Percentiles rank a stretch among this genome's conserved stretches.
Evolutionary conservation across 1,140 invertebrate species (phyloP).

Genomic region (Ganaspis sp.): DNA sequence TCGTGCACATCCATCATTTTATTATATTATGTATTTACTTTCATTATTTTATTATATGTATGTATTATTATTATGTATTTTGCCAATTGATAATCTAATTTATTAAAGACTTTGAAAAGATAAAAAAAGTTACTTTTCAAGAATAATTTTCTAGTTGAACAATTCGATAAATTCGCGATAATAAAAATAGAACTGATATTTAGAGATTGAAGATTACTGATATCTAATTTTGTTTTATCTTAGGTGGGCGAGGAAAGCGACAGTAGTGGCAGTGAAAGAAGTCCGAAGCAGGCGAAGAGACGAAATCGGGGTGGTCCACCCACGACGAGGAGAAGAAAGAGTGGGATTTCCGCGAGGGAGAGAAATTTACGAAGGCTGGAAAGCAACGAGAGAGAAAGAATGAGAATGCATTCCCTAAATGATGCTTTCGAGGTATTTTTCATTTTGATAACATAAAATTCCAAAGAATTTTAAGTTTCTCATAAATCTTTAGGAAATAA

Average conservation of each 20-base stretch:
- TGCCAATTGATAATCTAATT: too few relatives aligned
- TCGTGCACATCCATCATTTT: too few relatives aligned
- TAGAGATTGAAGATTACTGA: not conserved
- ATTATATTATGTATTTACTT: too few relatives aligned
- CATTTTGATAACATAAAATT: not conserved
- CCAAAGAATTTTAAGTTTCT: too few relatives aligned
- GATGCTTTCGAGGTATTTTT: constrained; percentile 88
- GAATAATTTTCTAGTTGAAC: not conserved
- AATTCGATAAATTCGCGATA: not conserved
- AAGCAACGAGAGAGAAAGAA: constrained; percentile 91
- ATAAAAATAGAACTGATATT: not conserved
- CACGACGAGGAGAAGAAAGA: constrained; percentile 80
- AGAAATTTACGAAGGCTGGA: constrained; percentile 88
- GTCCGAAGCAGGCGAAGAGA: constrained; percentile 72
- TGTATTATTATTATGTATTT: too few relatives aligned
- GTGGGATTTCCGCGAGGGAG: constrained; percentile 85
- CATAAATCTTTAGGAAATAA: too few relatives aligned
- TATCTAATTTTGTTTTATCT: constrained; percentile 34
- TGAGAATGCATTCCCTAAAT: constrained; percentile 92
- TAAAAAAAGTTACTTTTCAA: not conserved
- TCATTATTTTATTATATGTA: too few relatives aligned
- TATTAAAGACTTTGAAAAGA: too few relatives aligned
- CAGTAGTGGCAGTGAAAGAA: constrained; percentile 72
- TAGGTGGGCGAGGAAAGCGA: constrained; percentile 75
- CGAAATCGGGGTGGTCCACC: constrained; percentile 68